A percentile compares a stretch with the other conserved stretches of the same genome.
Evolutionary conservation across 2,797 vertebrate genomes (phyloP).

Genomic region (Threskiornis aethiopicus): DNA sequence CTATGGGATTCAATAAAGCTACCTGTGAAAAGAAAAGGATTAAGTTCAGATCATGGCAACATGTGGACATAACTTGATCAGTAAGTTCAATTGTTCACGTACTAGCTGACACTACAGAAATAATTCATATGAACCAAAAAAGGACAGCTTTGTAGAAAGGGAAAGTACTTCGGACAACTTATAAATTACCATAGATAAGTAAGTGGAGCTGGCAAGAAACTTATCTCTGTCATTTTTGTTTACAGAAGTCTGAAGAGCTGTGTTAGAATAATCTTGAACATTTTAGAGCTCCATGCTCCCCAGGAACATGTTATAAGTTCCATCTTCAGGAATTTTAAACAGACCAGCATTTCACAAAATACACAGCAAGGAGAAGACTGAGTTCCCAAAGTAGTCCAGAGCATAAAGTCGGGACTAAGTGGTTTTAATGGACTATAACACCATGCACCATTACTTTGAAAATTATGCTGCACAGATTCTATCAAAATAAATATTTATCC

Average conservation of each 20-base stretch:
- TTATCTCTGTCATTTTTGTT: background rate
- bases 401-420: background rate
- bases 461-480: background rate
- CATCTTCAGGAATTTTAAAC: background rate
- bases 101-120: background rate
- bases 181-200: background rate
- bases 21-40: conserved; percentile 81
- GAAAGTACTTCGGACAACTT: background rate
- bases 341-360: background rate
- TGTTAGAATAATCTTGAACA: background rate
- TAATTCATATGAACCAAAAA: background rate
- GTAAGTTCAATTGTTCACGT: background rate
- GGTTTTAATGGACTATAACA: background rate
- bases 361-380: background rate
- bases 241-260: background rate
- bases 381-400: background rate
- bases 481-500: background rate
- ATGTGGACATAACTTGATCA: background rate
- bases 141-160: background rate
- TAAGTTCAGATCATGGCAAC: conserved; percentile 9
- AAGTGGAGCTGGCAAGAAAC: background rate
- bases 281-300: background rate
- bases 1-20: conserved; percentile 89
- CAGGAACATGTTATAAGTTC: background rate
- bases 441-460: background rate